Percentiles rank a stretch among this genome's conserved stretches.
Evolutionary conservation across 2,888 invertebrate genomes (phyloP).

Genomic region (Proisotoma minuta): DNA sequence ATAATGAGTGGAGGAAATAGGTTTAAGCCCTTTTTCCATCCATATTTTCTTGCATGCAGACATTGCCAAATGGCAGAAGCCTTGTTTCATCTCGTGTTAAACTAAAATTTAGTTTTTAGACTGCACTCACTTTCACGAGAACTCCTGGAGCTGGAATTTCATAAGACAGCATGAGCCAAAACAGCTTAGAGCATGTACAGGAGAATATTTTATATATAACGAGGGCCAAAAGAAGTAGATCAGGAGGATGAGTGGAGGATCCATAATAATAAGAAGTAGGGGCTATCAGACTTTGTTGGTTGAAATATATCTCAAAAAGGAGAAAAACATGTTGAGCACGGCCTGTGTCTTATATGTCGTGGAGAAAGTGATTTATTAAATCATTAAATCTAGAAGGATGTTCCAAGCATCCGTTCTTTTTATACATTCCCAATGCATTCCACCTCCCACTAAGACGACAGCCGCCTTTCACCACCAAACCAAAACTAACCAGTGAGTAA

Average conservation of each 20-base stretch:
- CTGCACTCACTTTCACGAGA: no score
- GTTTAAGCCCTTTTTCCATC: no score
- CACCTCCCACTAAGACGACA: slow-evolving; percentile 10
- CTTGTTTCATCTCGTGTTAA: background rate
- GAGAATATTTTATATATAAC: no score
- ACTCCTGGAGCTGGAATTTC: no score
- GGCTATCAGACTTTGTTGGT: slow-evolving; percentile 9
- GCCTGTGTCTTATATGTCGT: slow-evolving; percentile 35
- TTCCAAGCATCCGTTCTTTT: slow-evolving; percentile 36
- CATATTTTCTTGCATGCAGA: no score
- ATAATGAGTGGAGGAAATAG: no score
- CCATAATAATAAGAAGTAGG: background rate
- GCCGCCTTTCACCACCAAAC: background rate
- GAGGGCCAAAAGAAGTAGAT: background rate
- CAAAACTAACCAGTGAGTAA: background rate
- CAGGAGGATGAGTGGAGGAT: background rate
- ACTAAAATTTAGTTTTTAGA: background rate
- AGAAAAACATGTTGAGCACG: slow-evolving; percentile 28
- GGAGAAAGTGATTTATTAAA: slow-evolving; percentile 42
- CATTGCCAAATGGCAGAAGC: no score
- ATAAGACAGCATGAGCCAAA: no score
- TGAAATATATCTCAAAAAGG: slow-evolving; percentile 15
- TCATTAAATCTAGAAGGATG: slow-evolving; percentile 43
- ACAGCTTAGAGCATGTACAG: no score
- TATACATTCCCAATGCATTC: slow-evolving; percentile 35